Evolutionary conservation across 2,888 invertebrate species (phyloP).

Genomic region (Eupithecia subfuscata): DNA sequence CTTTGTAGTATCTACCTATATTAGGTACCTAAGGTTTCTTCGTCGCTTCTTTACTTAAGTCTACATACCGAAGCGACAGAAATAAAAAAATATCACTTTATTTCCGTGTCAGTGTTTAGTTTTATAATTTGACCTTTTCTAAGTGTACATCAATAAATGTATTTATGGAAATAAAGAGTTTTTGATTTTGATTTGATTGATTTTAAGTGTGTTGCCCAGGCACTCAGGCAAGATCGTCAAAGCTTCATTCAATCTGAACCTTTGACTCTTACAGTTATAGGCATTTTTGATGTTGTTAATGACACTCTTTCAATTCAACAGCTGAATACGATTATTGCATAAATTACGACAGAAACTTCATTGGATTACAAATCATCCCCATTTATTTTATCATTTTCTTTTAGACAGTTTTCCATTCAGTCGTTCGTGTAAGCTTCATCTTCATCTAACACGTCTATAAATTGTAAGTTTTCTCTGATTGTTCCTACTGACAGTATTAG

Average conservation of each 20-base stretch:
- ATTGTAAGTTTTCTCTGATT: slow-evolving; percentile 65
- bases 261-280: background rate
- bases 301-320: background rate
- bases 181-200: no score
- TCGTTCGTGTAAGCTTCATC: slow-evolving; percentile 57
- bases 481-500: slow-evolving; percentile 72
- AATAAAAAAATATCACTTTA: no score
- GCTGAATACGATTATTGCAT: background rate
- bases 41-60: no score
- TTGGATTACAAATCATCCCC: background rate
- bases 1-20: background rate
- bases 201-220: background rate
- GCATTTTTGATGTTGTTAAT: background rate
- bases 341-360: background rate
- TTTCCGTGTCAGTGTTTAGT: no score
- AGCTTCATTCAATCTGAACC: background rate
- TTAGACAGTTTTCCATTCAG: background rate
- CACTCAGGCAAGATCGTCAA: background rate
- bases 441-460: slow-evolving; percentile 73
- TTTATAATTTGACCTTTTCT: no score
- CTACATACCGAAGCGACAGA: no score
- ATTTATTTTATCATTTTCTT: slow-evolving; percentile 10
- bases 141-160: no score
- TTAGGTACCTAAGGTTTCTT: no score
- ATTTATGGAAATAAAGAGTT: no score